Conservation (phyloP, 2,888 invertebrate species). For the Eugnorisma glareosa region DNA sequence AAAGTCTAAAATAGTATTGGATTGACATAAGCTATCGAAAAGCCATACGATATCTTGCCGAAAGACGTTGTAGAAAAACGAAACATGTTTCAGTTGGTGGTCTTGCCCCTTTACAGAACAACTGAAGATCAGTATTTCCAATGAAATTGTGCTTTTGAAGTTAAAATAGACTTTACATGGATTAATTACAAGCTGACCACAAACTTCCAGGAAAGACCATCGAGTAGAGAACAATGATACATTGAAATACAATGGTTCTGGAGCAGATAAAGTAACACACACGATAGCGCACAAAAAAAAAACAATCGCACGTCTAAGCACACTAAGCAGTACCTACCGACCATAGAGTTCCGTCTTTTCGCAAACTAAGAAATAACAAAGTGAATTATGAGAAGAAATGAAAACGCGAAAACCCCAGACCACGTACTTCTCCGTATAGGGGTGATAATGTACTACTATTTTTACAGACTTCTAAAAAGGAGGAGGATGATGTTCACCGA, state of each 20-base stretch:
- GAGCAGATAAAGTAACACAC: not conserved
- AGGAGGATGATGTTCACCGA: no score
- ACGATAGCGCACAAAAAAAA: not conserved
- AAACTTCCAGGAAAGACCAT: conserved; percentile 11
- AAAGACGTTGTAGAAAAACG: not conserved
- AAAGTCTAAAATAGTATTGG: not conserved
- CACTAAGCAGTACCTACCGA: not conserved
- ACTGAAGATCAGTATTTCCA: not conserved
- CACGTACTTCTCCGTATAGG: not conserved
- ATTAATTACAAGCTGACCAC: conserved; percentile 18
- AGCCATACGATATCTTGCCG: not conserved
- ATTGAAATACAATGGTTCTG: not conserved
- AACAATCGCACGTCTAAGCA: no score
- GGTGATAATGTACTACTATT: no score
- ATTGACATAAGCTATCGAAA: not conserved
- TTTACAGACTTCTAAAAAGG: no score
- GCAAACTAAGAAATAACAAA: not conserved
- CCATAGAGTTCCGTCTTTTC: not conserved
- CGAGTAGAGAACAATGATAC: not conserved
- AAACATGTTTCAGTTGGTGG: not conserved
- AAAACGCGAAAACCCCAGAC: not conserved
- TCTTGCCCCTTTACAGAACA: not conserved
- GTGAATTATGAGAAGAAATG: not conserved
- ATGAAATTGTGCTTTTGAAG: not conserved
- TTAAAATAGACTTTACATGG: conserved; percentile 2